These are phyloP conservation scores for Phortica okadai DNA, from an alignment of 2,888 invertebrate species.

Conservation along the genomic window DNA sequence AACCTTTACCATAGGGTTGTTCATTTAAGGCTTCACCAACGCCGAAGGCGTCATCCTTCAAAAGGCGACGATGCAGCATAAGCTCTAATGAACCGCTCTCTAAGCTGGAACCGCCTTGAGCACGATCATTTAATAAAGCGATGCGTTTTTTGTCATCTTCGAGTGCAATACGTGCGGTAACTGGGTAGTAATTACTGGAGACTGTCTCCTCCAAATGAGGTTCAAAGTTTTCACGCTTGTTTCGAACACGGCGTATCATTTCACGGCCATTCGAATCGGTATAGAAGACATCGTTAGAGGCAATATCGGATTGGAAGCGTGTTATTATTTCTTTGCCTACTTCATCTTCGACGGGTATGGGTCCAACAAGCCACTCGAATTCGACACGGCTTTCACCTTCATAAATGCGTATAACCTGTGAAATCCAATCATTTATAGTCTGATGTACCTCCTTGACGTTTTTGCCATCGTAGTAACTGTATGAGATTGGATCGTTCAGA, in stretches of 20 bases:
- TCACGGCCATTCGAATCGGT: slow-evolving; percentile 97
- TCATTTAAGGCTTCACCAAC: slow-evolving; percentile 95
- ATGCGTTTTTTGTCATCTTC: slow-evolving; percentile 78
- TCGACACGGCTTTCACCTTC: slow-evolving; percentile 80
- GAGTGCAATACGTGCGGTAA: slow-evolving; percentile 88
- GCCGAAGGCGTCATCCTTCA: slow-evolving; percentile 94
- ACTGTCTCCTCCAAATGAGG: slow-evolving; percentile 83
- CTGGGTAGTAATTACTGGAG: slow-evolving; percentile 95
- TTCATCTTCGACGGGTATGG: slow-evolving; percentile 82
- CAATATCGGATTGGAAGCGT: slow-evolving; percentile 82
- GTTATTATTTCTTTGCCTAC: slow-evolving; percentile 90
- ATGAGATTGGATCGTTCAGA: slow-evolving; percentile 58
- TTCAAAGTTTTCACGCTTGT: slow-evolving; percentile 86
- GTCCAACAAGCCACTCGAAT: slow-evolving; percentile 87
- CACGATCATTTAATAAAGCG: slow-evolving; percentile 82
- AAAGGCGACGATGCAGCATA: slow-evolving; percentile 89
- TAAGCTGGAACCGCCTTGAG: slow-evolving; percentile 89
- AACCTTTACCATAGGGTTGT: slow-evolving; percentile 81
- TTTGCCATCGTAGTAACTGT: slow-evolving; percentile 77
- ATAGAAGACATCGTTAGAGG: slow-evolving; percentile 84
- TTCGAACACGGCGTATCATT: slow-evolving; percentile 82
- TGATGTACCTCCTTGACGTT: slow-evolving; percentile 83
- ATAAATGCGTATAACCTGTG: slow-evolving; percentile 84
- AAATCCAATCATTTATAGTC: slow-evolving; percentile 82
- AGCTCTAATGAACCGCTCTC: slow-evolving; percentile 86